Base-by-base conservation (phyloP, 1,140 invertebrate genomes). In the Pogonomyrmex californicus region DNA sequence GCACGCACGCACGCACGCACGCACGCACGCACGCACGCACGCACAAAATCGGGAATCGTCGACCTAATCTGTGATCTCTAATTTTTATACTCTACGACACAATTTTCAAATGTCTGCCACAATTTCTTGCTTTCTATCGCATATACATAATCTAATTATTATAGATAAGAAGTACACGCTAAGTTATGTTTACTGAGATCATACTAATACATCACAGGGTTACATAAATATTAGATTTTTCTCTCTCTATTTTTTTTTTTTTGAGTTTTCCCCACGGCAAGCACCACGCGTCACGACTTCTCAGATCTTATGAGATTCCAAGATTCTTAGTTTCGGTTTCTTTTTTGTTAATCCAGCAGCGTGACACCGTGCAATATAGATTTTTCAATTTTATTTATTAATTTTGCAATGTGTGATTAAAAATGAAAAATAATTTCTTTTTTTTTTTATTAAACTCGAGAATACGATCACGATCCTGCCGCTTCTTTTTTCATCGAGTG, bases 161-260 rank as follows among this genome's bases (percentile, higher is more conserved):
- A 87, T 90, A 93, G 91, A 91, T 93, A 93, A 93, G 92, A 94
- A 93, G 86, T 95, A 95, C 91, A 88, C 82, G 87, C 91, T 94
- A 94, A 93, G 92, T 95, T 94, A 95, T 89, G 91, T 93, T 95
- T 95, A 95, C 93, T 95, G 95, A 95, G 94, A 95, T 95, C 95
- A 95, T 95, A 95, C 93, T 95, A 95, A 95, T 95, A 95, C 95
- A 95, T 95, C 95, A 95, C 95, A 95, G 95, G 95, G 94, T 95
- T 95, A 95, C 95, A 95, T 94, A 93, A 92, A 94, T 91, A 91
- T 88, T 91, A 93, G 91, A 91, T 94, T 94, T 90, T 93, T 90
- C 87, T 82, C 75, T 86, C 91, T 89, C 77, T 91, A 78, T 79
- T 87, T 83, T 91, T 92, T 91, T 88, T 91, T 86, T 92, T 87